Percentiles rank a stretch among this genome's conserved stretches.
Evolutionary conservation across 2,888 invertebrate genomes (phyloP).

Genomic region (Eupithecia insigniata): DNA sequence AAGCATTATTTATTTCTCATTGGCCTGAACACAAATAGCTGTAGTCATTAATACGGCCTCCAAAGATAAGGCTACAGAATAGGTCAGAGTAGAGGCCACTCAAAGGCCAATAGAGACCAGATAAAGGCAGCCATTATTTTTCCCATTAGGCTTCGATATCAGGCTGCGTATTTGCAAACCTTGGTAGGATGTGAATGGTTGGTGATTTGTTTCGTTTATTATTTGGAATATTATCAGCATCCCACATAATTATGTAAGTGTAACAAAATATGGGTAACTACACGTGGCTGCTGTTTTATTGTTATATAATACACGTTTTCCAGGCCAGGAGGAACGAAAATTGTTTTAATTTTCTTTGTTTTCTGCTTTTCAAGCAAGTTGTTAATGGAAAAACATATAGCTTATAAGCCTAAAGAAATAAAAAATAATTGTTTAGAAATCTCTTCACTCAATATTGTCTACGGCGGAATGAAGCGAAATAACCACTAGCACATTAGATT

Average conservation of each 20-base stretch:
- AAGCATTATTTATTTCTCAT: conserved; percentile 36
- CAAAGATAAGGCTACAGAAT: conserved; percentile 34
- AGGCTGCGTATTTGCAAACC: conserved; percentile 25
- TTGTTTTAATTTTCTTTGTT: too few species aligned
- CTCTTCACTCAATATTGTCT: too few species aligned
- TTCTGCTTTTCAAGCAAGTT: too few species aligned
- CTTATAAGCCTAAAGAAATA: too few species aligned
- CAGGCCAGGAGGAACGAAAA: too few species aligned
- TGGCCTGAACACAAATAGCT: conserved; percentile 32
- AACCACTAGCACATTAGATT: too few species aligned
- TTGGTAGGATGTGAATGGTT: background rate
- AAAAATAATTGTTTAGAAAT: too few species aligned
- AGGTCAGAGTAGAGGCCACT: conserved; percentile 33
- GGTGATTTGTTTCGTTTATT: background rate
- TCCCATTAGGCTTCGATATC: conserved; percentile 48
- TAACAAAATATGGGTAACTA: too few species aligned
- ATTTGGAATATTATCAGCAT: background rate
- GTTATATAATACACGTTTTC: too few species aligned
- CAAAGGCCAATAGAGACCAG: conserved; percentile 45
- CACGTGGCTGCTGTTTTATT: too few species aligned
- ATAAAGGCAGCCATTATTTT: conserved; percentile 48
- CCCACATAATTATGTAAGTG: background rate
- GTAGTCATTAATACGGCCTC: conserved; percentile 36
- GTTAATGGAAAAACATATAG: too few species aligned
- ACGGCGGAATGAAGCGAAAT: too few species aligned